Evolutionary conservation across 2,797 vertebrate species (phyloP), one percentile per base, ranked within the genome.

Genomic region (Tolypeutes matacus): DNA sequence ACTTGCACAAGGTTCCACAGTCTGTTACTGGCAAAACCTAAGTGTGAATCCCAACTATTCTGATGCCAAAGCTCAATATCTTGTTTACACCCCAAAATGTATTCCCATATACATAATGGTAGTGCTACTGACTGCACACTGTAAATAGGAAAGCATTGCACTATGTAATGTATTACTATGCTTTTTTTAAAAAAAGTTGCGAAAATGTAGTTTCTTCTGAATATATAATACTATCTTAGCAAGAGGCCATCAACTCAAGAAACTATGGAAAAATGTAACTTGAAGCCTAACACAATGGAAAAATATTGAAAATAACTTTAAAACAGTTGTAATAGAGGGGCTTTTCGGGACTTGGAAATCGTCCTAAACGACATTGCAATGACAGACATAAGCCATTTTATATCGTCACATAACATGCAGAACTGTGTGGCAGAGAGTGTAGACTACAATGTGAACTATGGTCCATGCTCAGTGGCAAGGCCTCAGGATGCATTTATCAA

Each of bases 131-230:
- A 72, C 21, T 11, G 27, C n/a, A 49, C 7, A 23, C 4, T 82
- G 17, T 51, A 91, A 80, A 73, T n/a, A 36, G 39, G 75, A 91
- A 95, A 96, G 72, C n/a, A 58, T 15, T n/a, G 88, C 2, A 39
- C 25, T 46, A 88, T n/a, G 13, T 62, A 80, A 80, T 58, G 46
- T 82, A 87, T 27, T 83, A 88, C 12, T 39, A 11, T n/a, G n/a
- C 49, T 51, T 49, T 83, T 93, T 58, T 58, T 15, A 31, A 81
- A 94, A 15, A 31, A 81, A 94, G 51, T 49, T 86, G 42, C 23
- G 94, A 34, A 90, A 89, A 70, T 80, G 31, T 85, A 49, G 89
- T 96, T 92, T 86, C 70, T 89, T 25, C 58, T 86, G 62, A 94
- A 91, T 58, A 92, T 31, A 67, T 18, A 93, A 58, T 27, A 78